These are phyloP conservation scores for Tricholauxania praeusta DNA, from an alignment of 2,888 invertebrate species.

Conservation along the genomic window DNA sequence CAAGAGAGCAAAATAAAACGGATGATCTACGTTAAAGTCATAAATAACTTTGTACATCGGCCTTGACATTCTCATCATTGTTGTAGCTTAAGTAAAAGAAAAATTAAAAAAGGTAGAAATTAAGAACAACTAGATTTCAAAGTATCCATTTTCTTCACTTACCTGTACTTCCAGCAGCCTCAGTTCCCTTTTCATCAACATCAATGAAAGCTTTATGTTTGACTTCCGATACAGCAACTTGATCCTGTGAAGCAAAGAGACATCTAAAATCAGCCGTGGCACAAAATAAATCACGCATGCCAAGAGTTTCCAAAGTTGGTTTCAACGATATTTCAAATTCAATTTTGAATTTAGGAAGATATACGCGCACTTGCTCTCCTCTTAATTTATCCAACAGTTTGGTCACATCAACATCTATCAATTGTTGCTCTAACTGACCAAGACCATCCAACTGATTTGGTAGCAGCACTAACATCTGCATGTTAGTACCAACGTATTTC, in stretches of 20 bases:
- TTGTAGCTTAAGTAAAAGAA: constrained; percentile 51
- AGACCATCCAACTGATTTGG: constrained; percentile 79
- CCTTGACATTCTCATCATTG: constrained; percentile 58
- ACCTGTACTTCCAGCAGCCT: constrained; percentile 85
- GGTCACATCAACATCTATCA: constrained; percentile 71
- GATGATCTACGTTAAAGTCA: constrained; percentile 60
- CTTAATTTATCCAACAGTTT: constrained; percentile 69
- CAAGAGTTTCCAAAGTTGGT: constrained; percentile 74
- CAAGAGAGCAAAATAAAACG: constrained; percentile 61
- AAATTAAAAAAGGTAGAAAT: too few species aligned
- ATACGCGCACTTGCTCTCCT: constrained; percentile 71
- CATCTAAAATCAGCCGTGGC: constrained; percentile 72
- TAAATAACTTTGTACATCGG: constrained; percentile 49
- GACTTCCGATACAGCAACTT: constrained; percentile 74
- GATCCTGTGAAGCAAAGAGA: constrained; percentile 60
- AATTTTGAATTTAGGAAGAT: constrained; percentile 84
- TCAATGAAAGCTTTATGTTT: constrained; percentile 89
- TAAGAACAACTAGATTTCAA: too few species aligned
- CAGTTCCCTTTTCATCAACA: constrained; percentile 90
- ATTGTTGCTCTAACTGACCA: constrained; percentile 72
- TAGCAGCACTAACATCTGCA: constrained; percentile 82
- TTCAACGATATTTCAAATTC: constrained; percentile 78
- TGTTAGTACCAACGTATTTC: constrained; percentile 76
- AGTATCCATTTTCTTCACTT: constrained; percentile 35
- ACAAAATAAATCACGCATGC: constrained; percentile 76